These are phyloP conservation scores for Sakesphorus luctuosus DNA, from an alignment of 2,113 vertebrate species.

Conservation along the genomic window DNA sequence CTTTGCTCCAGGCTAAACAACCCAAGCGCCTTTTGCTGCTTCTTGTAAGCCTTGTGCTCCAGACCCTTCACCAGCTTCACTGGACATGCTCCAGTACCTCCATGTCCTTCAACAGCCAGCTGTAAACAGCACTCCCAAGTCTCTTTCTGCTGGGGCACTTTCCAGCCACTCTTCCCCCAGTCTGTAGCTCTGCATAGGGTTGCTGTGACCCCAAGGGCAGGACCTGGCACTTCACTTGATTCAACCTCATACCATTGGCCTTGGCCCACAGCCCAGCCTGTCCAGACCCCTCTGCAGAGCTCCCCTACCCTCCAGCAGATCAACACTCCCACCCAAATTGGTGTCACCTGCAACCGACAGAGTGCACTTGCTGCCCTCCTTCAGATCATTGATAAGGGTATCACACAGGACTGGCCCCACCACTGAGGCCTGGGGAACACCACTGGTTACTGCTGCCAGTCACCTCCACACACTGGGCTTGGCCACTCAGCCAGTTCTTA, in stretches of 20 bases:
- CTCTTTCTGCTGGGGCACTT: neutral
- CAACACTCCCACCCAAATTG: neutral
- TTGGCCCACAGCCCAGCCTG: neutral
- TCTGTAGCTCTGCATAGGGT: accelerated
- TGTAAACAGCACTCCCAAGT: neutral
- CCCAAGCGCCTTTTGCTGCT: neutral
- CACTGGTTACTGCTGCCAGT: neutral
- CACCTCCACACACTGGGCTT: neutral
- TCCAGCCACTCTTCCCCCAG: neutral
- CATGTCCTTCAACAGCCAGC: neutral
- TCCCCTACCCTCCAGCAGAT: neutral
- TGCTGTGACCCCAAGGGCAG: neutral
- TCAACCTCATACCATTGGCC: neutral
- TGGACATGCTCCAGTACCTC: neutral
- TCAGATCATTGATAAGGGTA: neutral
- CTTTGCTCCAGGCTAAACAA: neutral
- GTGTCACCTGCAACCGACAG: neutral
- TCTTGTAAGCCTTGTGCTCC: neutral
- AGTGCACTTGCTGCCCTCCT: neutral
- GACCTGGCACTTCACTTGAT: neutral
- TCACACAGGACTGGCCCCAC: neutral
- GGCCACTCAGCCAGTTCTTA: neutral
- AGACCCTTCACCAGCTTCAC: accelerated
- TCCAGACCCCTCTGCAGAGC: neutral
- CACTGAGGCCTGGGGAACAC: no score